Percentiles rank a stretch among this genome's conserved stretches.
These are phyloP conservation scores for Magallana gigas DNA, from an alignment of 1,140 invertebrate species.

Conservation along the genomic window DNA sequence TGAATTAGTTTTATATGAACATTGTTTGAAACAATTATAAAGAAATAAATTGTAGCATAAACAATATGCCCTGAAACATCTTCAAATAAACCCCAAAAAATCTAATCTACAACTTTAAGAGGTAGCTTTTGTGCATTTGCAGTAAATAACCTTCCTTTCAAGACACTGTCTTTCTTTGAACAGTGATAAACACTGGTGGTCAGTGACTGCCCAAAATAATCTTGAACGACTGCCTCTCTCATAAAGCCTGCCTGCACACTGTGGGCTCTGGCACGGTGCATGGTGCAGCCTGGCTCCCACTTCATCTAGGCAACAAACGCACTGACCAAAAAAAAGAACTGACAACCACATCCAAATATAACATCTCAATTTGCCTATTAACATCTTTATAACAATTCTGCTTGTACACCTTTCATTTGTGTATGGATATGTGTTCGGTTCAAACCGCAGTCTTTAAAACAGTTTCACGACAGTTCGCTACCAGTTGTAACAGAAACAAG, in stretches of 20 bases:
- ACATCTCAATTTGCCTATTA: neutral
- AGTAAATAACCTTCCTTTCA: no score
- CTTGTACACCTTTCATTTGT: neutral
- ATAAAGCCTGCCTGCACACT: constrained; percentile 2
- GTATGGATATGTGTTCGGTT: neutral
- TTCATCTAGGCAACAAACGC: neutral
- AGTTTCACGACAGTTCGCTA: neutral
- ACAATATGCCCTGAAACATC: no score
- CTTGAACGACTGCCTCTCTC: neutral
- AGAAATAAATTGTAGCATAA: no score
- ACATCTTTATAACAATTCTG: neutral
- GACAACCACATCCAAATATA: constrained; percentile 27
- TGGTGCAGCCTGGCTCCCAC: neutral
- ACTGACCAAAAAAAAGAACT: constrained; percentile 14
- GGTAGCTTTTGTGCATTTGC: no score
- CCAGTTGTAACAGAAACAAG: neutral
- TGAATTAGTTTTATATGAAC: no score
- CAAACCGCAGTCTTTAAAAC: neutral
- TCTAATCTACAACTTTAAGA: no score
- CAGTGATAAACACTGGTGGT: neutral
- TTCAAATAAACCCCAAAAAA: no score
- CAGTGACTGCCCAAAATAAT: neutral
- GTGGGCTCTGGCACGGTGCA: neutral
- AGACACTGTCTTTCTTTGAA: no score
- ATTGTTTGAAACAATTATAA: no score